Evolutionary conservation across 1,140 invertebrate species (phyloP).

Genomic region (Gonioctena quinquepunctata): DNA sequence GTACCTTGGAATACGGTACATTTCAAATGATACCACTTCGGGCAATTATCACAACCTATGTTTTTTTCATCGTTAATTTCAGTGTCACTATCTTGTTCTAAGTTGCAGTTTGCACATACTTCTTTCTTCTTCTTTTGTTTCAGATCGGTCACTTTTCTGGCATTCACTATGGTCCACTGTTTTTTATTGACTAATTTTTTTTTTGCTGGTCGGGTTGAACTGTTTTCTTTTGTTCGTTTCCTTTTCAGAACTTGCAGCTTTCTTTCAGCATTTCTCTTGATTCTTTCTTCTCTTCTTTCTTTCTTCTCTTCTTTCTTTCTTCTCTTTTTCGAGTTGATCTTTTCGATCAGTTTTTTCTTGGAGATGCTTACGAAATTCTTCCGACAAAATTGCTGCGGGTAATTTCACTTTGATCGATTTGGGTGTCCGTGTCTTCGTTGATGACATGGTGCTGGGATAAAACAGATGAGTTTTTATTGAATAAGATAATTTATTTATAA

Average conservation of each 20-base stretch:
- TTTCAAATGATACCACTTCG: constrained; percentile 16
- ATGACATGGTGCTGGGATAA: background rate
- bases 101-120: background rate
- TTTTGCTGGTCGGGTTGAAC: background rate
- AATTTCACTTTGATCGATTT: no score
- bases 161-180: background rate
- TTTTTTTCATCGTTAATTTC: constrained; percentile 14
- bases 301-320: background rate
- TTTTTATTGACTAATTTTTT: background rate
- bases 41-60: constrained; percentile 17
- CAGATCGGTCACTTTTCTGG: background rate
- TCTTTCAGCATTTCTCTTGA: background rate
- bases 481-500: background rate
- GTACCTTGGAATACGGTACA: background rate
- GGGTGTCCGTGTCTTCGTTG: background rate
- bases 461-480: background rate
- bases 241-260: background rate
- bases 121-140: background rate
- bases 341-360: background rate
- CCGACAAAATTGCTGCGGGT: background rate
- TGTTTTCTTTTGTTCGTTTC: background rate
- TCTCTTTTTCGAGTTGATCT: background rate
- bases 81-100: background rate
- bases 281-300: background rate
- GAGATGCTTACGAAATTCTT: background rate